Base-by-base conservation (phyloP, 2,888 invertebrate genomes). In the Nasonia oneida region DNA sequence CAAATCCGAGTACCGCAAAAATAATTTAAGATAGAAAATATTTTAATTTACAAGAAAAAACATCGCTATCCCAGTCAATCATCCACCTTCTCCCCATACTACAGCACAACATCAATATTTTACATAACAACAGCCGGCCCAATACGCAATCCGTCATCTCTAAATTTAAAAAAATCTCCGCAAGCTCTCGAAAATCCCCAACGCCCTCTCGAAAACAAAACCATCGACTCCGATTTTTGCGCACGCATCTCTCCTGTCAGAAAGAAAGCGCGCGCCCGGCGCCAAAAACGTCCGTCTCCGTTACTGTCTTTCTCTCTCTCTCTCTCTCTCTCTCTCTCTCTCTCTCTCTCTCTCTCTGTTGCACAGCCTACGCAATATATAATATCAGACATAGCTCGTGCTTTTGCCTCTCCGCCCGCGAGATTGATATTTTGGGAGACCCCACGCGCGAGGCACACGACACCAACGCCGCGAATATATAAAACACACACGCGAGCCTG, bases 361-460 rank as follows among this genome's bases (percentile, higher is more conserved):
- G 15, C 39, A 73, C 39, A 75, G 84, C 88, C 89, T 85, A 87
- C 89, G 89, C 89, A 88, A 89, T 89, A 88, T 89, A 88, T 86
- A 90, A 90, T 90, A 89, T 91, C 90, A n/a, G 33, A 10, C 47
- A 14, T 10, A 39, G 42, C 39, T n/a, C 73, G 6, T 53, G 39
- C 50, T 42, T n/a, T n/a, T 47, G 39, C 42, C 15, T 61, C 70
- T 53, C 42, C 53, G 47, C 73, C 1, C 29, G 53, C 33, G 90
- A 88, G 92, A 91, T 92, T 92, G 91, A 92, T 93, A 93, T 93
- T 93, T 93, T 91, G 89, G 92, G 92, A 91, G 90, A 89, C 90
- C 90, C 90, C 90, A 89, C 89, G 89, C 90, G 79, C 75, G 61
- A n/a, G 61, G 87, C 92, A 91, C 92, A 92, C 93, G 93, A 92